These are phyloP conservation scores for Gymnoscopelus braueri DNA, from an alignment of 2,797 vertebrate genomes.

Conservation along the genomic window DNA sequence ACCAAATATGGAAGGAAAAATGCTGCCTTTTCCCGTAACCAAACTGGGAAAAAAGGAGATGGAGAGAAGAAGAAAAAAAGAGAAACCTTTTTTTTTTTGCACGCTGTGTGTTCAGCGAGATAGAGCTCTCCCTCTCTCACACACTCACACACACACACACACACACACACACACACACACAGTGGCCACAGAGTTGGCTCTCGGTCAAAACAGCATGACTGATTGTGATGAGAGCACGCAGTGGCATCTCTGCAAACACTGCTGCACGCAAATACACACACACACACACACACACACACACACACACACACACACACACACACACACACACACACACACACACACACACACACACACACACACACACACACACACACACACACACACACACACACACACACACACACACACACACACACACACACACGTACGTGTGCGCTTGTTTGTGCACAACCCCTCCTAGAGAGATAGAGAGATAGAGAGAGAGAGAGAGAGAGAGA, in stretches of 20 bases:
- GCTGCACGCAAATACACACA: neutral
- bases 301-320: slow-evolving; percentile 6
- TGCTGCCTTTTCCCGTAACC: slow-evolving; percentile 86
- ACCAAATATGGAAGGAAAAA: slow-evolving; percentile 88
- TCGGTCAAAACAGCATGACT: slow-evolving; percentile 67
- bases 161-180: slow-evolving; percentile 31
- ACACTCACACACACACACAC: slow-evolving; percentile 60
- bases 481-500: no score
- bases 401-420: slow-evolving; percentile 10
- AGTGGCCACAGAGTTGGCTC: slow-evolving; percentile 66
- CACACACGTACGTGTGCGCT: neutral
- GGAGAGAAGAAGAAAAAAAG: slow-evolving; percentile 30
- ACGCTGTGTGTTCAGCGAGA: slow-evolving; percentile 78
- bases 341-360: neutral
- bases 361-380: slow-evolving; percentile 24
- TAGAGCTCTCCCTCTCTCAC: slow-evolving; percentile 72
- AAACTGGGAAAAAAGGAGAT: slow-evolving; percentile 68
- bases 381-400: slow-evolving; percentile 52
- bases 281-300: slow-evolving; percentile 9
- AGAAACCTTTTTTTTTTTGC: slow-evolving; percentile 70
- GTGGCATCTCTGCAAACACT: slow-evolving; percentile 44
- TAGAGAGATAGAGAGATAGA: no score
- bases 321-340: neutral
- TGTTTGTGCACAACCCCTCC: no score
- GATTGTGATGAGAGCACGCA: slow-evolving; percentile 61